Percentiles rank a stretch among this genome's conserved stretches.
phyloP scores from a whole-genome alignment of 2,797 vertebrate genomes.

The Rhinatrema bivittatum region DNA sequence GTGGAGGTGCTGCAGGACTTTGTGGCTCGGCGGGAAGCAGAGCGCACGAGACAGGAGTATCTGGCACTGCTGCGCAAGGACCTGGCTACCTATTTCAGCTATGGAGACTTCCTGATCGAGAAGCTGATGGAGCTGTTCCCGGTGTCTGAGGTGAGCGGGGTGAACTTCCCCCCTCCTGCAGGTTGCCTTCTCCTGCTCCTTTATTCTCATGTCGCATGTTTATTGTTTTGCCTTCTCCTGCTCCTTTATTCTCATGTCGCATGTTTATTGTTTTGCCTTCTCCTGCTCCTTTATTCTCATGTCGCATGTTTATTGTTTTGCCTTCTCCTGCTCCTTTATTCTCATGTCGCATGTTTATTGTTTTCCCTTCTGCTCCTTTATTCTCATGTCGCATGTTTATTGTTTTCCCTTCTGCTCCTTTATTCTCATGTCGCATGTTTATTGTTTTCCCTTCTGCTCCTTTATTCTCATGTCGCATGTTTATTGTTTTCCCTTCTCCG shows the following conservation, averaged over 20 bases:
- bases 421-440: background rate
- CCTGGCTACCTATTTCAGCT: constrained; percentile 89
- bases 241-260: background rate
- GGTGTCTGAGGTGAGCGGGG: constrained; percentile 73
- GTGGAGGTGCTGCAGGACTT: constrained; percentile 85
- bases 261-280: no score
- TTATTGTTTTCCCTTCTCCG: background rate
- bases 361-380: background rate
- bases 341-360: background rate
- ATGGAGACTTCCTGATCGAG: constrained; percentile 79
- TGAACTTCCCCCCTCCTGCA: background rate
- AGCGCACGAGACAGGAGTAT: constrained; percentile 77
- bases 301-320: no score
- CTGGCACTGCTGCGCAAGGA: constrained; percentile 72
- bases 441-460: background rate
- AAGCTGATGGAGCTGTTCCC: constrained; percentile 88
- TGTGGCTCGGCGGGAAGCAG: constrained; percentile 68
- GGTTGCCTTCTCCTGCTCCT: background rate
- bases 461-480: no score
- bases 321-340: background rate
- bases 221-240: background rate
- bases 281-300: background rate
- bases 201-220: background rate
- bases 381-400: background rate
- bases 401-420: rapidly evolving